Conservation (phyloP, 2,888 invertebrate species). For the Chelonus formosanus region DNA sequence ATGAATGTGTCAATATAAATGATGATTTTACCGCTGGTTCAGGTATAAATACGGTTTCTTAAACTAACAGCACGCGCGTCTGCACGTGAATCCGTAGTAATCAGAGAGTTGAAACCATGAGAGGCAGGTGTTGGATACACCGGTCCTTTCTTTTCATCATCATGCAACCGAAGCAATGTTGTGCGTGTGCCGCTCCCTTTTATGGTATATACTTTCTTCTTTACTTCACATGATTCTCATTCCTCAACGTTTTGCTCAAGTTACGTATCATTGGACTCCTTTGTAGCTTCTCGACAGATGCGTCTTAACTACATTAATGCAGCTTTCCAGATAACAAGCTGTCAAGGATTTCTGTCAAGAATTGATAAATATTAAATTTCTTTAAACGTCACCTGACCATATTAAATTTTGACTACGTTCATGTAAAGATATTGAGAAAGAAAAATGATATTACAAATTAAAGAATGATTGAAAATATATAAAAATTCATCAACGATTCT, state of each 20-base stretch:
- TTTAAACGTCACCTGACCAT: not conserved
- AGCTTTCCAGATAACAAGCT: not conserved
- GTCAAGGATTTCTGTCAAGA: not conserved
- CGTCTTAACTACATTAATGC: not conserved
- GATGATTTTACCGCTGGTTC: not conserved
- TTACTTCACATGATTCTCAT: constrained; percentile 7
- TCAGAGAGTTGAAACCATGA: constrained; percentile 12
- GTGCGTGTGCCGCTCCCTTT: constrained; percentile 30
- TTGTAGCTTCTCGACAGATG: constrained; percentile 6
- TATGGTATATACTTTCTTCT: constrained; percentile 3
- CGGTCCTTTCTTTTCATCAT: constrained; percentile 36
- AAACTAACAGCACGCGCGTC: constrained; percentile 9
- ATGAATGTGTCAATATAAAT: not conserved
- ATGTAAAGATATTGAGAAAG: too few species aligned
- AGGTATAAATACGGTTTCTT: constrained; percentile 4
- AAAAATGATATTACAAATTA: too few species aligned
- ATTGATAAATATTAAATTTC: constrained; percentile 21
- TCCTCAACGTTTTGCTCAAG: not conserved
- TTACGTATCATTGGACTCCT: not conserved
- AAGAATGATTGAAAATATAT: too few species aligned
- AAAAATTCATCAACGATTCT: too few species aligned
- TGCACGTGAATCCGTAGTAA: constrained; percentile 1
- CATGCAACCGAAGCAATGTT: constrained; percentile 12
- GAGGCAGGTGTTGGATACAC: constrained; percentile 42
- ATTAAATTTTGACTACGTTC: too few species aligned